These are phyloP conservation scores for Aphis gossypii DNA, from an alignment of 1,140 invertebrate species.

Conservation along the genomic window DNA sequence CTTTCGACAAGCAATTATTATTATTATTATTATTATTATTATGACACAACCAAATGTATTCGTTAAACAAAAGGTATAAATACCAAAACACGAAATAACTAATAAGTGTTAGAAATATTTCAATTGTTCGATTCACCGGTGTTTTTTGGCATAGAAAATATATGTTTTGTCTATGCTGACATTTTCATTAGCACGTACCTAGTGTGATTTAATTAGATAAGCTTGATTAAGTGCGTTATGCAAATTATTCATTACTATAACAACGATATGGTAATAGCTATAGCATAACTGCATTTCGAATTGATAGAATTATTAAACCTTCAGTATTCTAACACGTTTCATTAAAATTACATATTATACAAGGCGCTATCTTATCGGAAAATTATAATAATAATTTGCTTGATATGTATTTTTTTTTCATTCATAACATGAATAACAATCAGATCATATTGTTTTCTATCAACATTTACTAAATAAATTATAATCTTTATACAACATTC, in stretches of 20 bases:
- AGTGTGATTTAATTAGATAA: background rate
- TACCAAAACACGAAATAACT: background rate
- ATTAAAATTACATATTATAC: background rate
- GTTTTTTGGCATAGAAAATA: background rate
- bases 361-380: background rate
- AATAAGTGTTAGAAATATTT: background rate
- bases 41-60: background rate
- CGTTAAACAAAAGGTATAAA: background rate
- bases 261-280: background rate
- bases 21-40: background rate
- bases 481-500: background rate
- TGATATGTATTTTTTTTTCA: background rate
- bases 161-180: background rate
- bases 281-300: background rate
- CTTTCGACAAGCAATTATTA: background rate
- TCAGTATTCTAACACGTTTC: background rate
- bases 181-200: background rate
- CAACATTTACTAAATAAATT: background rate
- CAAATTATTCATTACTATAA: background rate
- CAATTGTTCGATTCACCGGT: background rate
- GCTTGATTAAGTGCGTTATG: background rate
- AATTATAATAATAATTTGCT: background rate
- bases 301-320: background rate
- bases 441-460: background rate
- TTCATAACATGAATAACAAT: background rate